A percentile compares a stretch with the other conserved stretches of the same genome.
These are phyloP conservation scores for Varanus salvator DNA, from an alignment of 2,113 vertebrate genomes.

Conservation along the genomic window DNA sequence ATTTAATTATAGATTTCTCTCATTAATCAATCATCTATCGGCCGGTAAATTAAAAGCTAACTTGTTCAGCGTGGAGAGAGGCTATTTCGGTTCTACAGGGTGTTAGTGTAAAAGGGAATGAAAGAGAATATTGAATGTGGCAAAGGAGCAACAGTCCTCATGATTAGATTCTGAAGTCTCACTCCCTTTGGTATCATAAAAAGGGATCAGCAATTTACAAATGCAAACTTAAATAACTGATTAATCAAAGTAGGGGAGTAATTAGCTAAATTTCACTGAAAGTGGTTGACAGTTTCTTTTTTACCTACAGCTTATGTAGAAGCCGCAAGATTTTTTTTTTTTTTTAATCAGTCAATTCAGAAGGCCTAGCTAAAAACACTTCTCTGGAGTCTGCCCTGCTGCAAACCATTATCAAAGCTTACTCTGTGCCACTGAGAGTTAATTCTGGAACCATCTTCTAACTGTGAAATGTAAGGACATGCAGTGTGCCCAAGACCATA, in stretches of 20 bases:
- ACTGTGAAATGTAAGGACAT: not conserved
- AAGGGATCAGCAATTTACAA: not conserved
- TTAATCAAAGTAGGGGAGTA: not conserved
- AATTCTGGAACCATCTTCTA: not conserved
- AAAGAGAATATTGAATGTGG: not conserved
- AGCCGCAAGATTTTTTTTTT: not conserved
- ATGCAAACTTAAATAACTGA: not conserved
- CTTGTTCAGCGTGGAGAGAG: not conserved
- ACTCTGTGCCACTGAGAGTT: not conserved
- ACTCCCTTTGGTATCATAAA: not conserved
- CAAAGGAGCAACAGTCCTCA: not conserved
- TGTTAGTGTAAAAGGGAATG: not conserved
- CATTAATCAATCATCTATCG: not conserved
- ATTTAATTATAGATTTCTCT: not conserved
- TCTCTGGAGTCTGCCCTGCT: not conserved
- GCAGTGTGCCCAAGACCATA: too few species aligned
- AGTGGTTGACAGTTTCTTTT: not conserved
- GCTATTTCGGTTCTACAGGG: not conserved
- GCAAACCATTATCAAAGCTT: not conserved
- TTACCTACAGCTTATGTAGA: not conserved
- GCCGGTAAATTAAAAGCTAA: not conserved
- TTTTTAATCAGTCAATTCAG: not conserved
- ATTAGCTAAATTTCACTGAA: not conserved
- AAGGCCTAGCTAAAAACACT: not conserved
- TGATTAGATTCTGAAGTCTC: not conserved